phyloP scores from a whole-genome alignment of 1,140 invertebrate genomes.

The Prorops nasuta region DNA sequence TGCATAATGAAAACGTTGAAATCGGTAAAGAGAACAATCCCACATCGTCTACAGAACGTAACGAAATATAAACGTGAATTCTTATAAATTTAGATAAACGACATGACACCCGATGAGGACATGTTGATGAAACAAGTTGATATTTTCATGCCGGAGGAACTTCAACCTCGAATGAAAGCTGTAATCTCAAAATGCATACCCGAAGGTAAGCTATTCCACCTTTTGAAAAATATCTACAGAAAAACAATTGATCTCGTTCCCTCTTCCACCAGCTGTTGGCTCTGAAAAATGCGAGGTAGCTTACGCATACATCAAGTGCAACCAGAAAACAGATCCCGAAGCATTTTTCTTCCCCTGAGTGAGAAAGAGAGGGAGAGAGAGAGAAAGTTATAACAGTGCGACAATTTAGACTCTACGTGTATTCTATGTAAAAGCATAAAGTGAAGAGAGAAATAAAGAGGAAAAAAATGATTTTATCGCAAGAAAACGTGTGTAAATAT shows the following conservation, averaged over 20 bases:
- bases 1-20: conserved; percentile 28
- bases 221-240: background rate
- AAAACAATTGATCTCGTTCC: background rate
- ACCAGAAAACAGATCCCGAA: conserved; percentile 7
- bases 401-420: background rate
- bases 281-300: conserved; percentile 14
- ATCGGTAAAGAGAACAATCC: conserved; percentile 30
- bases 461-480: too few relatives aligned
- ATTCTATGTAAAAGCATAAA: background rate
- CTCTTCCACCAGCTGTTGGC: conserved; percentile 1
- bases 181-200: background rate
- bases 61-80: too few relatives aligned
- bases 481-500: too few relatives aligned
- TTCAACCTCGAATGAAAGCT: conserved; percentile 1
- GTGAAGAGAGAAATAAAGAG: background rate
- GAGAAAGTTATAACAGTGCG: background rate
- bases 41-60: too few relatives aligned
- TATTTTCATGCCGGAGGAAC: conserved; percentile 11
- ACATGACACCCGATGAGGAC: conserved; percentile 3
- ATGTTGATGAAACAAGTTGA: conserved; percentile 26
- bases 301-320: conserved; percentile 17
- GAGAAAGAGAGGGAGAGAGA: background rate
- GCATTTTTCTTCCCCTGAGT: conserved; percentile 22
- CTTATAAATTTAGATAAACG: conserved; percentile 18
- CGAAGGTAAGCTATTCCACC: conserved; percentile 14